phyloP scores from a whole-genome alignment of 92 coral and sea anemone genomes.

The Pocillopora meandrina region DNA sequence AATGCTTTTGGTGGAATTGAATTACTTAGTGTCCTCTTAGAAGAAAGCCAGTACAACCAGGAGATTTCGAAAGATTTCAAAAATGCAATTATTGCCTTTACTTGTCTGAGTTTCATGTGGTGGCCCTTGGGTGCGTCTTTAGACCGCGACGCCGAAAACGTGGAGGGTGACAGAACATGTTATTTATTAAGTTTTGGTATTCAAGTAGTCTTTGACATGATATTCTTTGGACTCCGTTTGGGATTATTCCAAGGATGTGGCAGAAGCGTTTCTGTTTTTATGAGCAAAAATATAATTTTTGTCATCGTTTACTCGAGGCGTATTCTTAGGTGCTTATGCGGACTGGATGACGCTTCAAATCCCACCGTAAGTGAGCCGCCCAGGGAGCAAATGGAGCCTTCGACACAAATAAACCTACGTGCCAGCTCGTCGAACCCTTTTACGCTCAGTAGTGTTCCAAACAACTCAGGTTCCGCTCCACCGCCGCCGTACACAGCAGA shows the following conservation, averaged over 20 bases:
- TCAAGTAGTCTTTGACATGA: constrained; percentile 8
- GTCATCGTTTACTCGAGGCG: not conserved
- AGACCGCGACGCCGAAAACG: not conserved
- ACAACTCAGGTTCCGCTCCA: not conserved
- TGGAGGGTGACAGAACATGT: not conserved
- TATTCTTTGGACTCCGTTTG: constrained; percentile 28
- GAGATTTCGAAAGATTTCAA: constrained; percentile 2
- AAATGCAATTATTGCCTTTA: constrained; percentile 10
- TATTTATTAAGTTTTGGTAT: not conserved
- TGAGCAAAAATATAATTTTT: constrained; percentile 14
- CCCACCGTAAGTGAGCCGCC: too few species aligned
- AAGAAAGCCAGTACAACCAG: not conserved
- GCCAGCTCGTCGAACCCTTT: too few species aligned
- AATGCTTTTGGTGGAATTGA: constrained; percentile 21
- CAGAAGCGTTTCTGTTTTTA: constrained; percentile 8
- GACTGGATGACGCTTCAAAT: not conserved
- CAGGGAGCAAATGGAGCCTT: too few species aligned
- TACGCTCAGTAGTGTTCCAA: too few species aligned
- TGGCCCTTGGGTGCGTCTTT: not conserved
- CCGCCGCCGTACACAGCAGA: not conserved
- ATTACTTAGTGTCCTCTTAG: not conserved
- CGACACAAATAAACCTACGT: too few species aligned
- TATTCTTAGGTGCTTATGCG: not conserved
- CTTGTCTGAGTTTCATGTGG: constrained; percentile 16
- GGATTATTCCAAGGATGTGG: constrained; percentile 5